Percentiles rank a stretch among this genome's conserved stretches.
Conservation (phyloP, 1,140 invertebrate genomes). For the Aporrectodea caliginosa region DNA sequence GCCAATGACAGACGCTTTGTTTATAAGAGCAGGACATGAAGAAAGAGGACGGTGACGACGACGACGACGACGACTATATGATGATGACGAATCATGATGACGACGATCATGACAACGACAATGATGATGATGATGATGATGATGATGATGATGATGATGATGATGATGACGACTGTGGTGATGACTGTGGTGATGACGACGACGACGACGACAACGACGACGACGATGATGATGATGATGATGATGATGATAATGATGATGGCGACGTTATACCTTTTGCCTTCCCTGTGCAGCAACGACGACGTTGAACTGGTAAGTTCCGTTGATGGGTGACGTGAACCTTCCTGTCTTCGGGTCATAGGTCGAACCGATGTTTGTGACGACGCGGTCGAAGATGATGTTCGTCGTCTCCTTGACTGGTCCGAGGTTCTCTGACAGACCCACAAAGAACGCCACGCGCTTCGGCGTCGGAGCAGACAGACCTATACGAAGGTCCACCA, state of each 20-base stretch:
- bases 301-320: conserved; percentile 49
- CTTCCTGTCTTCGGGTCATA: conserved; percentile 44
- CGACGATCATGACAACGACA: neutral
- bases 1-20: neutral
- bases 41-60: neutral
- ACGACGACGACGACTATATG: neutral
- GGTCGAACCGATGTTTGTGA: conserved; percentile 47
- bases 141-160: neutral
- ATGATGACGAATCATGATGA: neutral
- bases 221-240: neutral
- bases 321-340: conserved; percentile 49
- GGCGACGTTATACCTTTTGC: conserved; percentile 43
- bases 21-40: neutral
- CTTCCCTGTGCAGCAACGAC: conserved; percentile 50
- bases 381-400: conserved; percentile 46
- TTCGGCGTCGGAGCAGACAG: conserved; percentile 33
- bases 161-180: neutral
- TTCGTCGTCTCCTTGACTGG: conserved; percentile 41
- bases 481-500: conserved; percentile 34
- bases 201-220: neutral
- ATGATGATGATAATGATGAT: neutral
- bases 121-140: neutral
- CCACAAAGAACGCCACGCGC: conserved; percentile 50
- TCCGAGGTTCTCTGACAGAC: conserved; percentile 44
- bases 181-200: neutral